Evolutionary conservation across 2,113 vertebrate species (phyloP), one percentile per base, ranked within the genome.

Genomic region (Prionailurus bengalensis): DNA sequence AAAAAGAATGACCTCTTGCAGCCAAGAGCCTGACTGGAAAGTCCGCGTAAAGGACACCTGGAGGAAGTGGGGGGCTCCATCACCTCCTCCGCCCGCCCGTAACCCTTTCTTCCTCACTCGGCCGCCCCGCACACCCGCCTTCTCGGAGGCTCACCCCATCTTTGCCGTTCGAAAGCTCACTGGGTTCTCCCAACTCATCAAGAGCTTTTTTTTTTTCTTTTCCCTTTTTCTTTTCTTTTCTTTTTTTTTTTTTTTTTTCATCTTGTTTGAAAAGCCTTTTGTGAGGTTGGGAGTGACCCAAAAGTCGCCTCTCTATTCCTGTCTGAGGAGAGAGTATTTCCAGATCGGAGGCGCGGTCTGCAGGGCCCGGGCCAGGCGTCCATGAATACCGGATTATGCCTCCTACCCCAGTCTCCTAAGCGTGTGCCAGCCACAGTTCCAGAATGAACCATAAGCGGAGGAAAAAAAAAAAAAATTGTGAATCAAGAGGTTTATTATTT

Each of bases 11-110:
- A 95, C 70, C 6, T 19, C 83, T 89, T 79, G 33, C 74, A 74
- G 96, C 91, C 97, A 97, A 65, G 76, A 80, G 95, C 80, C 96
- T 39, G 68, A n/a, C 96, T 98, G 97, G 98, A 98, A 97, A 98
- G 70, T 83, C 78, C 73, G 73, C 31, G 74, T 95, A 78, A 96
- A 48, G 92, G 96, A 82, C 94, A 94, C 93, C 78, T 97, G 85
- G 92, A 95, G 91, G 87, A 53, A 83, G 95, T n/a, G 12, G 94
- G 33, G 71, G 42, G 84, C 89, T 17, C 51, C 51, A 1, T 12
- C 9, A 0, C 73, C 91, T 17, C 7, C n/a, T 45, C 94, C 5
- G 2, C 66, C 76, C 9, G 0, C 4, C 79, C n/a, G 31, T 19
- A 5, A 16, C 85, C 55, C 68, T n/a, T 10, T 13, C 19, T 66